Evolutionary conservation across 1,140 invertebrate species (phyloP).

Genomic region (Cydia fagiglandana): DNA sequence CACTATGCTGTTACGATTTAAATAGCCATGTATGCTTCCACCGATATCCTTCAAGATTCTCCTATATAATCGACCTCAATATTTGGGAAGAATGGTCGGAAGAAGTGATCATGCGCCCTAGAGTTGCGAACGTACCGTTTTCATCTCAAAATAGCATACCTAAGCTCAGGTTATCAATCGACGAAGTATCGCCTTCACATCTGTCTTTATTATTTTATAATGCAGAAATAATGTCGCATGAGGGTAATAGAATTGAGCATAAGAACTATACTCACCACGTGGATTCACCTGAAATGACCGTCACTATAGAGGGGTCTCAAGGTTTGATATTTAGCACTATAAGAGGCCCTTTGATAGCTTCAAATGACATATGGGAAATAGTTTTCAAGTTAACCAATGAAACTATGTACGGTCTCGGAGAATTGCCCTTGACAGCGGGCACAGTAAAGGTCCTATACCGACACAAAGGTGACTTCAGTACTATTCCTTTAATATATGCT

Average conservation of each 20-base stretch:
- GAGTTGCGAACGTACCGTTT: slow-evolving; percentile 59
- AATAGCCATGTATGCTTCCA: slow-evolving; percentile 60
- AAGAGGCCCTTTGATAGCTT: slow-evolving; percentile 66
- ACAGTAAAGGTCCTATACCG: slow-evolving; percentile 62
- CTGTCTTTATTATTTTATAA: slow-evolving; percentile 59
- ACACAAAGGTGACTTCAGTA: slow-evolving; percentile 48
- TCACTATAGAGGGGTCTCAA: slow-evolving; percentile 50
- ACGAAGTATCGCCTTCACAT: slow-evolving; percentile 62
- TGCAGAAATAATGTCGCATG: slow-evolving; percentile 35
- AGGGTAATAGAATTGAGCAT: slow-evolving; percentile 49
- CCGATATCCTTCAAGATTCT: slow-evolving; percentile 64
- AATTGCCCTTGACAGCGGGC: slow-evolving; percentile 56
- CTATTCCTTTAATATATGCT: slow-evolving; percentile 65
- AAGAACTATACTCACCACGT: slow-evolving; percentile 59
- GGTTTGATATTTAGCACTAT: slow-evolving; percentile 62
- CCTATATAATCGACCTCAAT: slow-evolving; percentile 51
- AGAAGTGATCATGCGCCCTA: slow-evolving; percentile 49
- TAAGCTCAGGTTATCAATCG: slow-evolving; percentile 53
- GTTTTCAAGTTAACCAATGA: slow-evolving; percentile 64
- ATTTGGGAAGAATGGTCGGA: slow-evolving; percentile 49
- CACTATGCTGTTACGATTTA: slow-evolving; percentile 65
- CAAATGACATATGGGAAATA: slow-evolving; percentile 70
- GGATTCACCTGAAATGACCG: slow-evolving; percentile 56
- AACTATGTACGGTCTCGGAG: slow-evolving; percentile 65
- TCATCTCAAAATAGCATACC: slow-evolving; percentile 48